Base-by-base conservation (phyloP, 2,113 vertebrate species). In the Oncorhynchus keta region DNA sequence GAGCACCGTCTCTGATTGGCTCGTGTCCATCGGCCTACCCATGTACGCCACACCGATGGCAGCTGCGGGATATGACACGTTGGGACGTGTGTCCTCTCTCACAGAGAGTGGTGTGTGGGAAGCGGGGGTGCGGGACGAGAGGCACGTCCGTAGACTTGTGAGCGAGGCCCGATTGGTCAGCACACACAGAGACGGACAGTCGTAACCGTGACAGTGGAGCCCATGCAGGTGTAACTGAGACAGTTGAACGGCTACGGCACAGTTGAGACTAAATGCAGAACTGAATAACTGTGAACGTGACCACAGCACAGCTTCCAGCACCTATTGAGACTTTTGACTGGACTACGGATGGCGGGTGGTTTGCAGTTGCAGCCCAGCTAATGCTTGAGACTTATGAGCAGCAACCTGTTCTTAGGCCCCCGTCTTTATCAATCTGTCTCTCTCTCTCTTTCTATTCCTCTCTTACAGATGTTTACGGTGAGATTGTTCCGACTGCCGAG, bases 1-100 rank as follows among this genome's bases (percentile, higher is more conserved):
- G 74, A 90, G 89, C 4, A 95, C 95, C 0, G 83, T 98, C 77
- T 93, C 95, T 0, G 95, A 98, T 76, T 99, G 97, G 98, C 95
- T 99, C 83, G 84, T 95, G 79, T 98, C 96, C 82, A 96, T 98
- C 61, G 97, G 97, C 49, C 93, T 98, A 74, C 96, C 97, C 81
- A 97, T 98, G 97, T 98, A 98, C 85, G 85, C 92, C 82, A 57
- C 89, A 2, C 68, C 91, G 35, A 92, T 98, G 78, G 86, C 86
- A 0, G 92, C 94, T 1, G 96, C 95, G 1, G 97, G 97, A 20
- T 88, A 94, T 77, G 93, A 94, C 90, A 92, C 95, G 1, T 89
- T 98, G 92, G 93, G 92, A 82, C 92, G 92, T 62, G 93, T 97
- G 91, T 93, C 95, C 86, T 93, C 89, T 87, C 92, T 99, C 79